phyloP scores from a whole-genome alignment of 2,113 vertebrate genomes.

The Rhea pennata region DNA sequence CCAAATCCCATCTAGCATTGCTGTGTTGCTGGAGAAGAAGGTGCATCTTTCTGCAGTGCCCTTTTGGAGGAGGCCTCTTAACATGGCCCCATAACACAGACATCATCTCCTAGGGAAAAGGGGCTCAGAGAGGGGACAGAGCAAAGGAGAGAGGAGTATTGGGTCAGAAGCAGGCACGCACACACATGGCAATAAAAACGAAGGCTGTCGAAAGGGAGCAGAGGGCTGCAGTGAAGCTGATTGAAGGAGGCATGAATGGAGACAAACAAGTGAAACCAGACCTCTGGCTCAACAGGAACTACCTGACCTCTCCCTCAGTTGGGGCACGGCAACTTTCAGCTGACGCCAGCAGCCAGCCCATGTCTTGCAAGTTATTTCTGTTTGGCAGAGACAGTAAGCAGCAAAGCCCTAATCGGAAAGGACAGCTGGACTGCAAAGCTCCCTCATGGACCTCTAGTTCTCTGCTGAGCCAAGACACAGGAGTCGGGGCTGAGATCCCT shows the following conservation, averaged over 20 bases:
- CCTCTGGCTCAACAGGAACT: slow-evolving; percentile 10
- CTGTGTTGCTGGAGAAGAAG: rapidly evolving
- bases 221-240: neutral
- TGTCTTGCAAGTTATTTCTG: neutral
- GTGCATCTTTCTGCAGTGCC: neutral
- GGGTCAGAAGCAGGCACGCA: neutral
- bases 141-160: neutral
- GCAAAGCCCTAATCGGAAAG: neutral
- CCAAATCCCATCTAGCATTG: neutral
- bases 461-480: rapidly evolving
- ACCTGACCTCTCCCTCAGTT: slow-evolving; percentile 14
- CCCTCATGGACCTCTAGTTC: neutral
- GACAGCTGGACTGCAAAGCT: neutral
- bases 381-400: neutral
- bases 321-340: neutral
- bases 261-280: neutral
- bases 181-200: neutral
- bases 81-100: neutral
- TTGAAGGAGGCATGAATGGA: slow-evolving; percentile 24
- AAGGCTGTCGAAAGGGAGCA: neutral
- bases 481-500: neutral
- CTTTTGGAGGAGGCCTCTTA: neutral
- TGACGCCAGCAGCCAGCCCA: neutral
- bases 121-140: neutral
- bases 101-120: neutral